phyloP scores from a whole-genome alignment of 1,140 invertebrate species.

The Scaptomyza graminum region DNA sequence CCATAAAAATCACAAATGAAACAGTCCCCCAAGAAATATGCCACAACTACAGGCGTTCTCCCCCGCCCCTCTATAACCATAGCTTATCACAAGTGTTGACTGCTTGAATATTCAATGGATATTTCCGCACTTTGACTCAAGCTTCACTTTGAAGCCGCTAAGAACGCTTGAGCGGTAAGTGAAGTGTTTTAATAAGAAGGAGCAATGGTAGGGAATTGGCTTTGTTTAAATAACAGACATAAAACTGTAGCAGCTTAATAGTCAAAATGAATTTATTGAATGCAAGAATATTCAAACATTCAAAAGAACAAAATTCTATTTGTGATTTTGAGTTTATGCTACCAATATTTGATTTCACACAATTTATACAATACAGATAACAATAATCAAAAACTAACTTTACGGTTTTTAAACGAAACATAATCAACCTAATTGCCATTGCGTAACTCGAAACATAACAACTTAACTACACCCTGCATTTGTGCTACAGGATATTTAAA shows the following conservation, averaged over 20 bases:
- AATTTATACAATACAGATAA: no score
- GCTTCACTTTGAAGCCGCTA: slow-evolving; percentile 59
- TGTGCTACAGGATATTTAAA: slow-evolving; percentile 7
- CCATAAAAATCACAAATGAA: slow-evolving; percentile 72
- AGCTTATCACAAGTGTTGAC: slow-evolving; percentile 35
- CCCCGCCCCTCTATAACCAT: not conserved
- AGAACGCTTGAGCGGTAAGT: slow-evolving; percentile 46
- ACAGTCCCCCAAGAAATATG: slow-evolving; percentile 36
- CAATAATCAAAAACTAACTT: no score
- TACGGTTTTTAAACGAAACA: no score
- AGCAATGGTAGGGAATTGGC: not conserved
- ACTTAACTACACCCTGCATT: not conserved
- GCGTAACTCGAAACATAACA: not conserved
- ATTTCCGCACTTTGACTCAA: slow-evolving; percentile 66
- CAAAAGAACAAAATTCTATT: no score
- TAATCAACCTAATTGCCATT: no score
- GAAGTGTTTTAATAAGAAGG: slow-evolving; percentile 22
- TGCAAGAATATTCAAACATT: no score
- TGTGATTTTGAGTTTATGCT: no score
- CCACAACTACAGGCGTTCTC: slow-evolving; percentile 9
- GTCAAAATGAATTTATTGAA: not conserved
- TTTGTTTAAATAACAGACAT: not conserved
- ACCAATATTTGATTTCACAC: no score
- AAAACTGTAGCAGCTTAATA: not conserved
- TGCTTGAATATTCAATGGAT: slow-evolving; percentile 79